Conservation (phyloP, 2,797 vertebrate species). For the Halcyon leucocephala region DNA sequence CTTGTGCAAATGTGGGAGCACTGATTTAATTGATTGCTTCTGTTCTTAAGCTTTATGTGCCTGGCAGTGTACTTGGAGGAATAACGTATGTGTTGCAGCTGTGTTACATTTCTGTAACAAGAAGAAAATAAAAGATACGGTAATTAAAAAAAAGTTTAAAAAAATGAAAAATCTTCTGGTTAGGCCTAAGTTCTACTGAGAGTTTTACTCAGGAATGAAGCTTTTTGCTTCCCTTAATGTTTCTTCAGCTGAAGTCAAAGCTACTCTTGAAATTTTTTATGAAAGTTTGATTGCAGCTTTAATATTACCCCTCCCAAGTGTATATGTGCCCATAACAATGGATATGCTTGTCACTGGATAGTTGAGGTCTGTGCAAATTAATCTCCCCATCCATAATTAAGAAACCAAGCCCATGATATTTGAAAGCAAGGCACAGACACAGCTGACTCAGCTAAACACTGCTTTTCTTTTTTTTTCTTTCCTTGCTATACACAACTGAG, state of each 20-base stretch:
- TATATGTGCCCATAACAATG: not conserved
- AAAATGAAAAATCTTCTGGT: not conserved
- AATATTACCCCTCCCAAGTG: not conserved
- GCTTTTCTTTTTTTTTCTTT: not conserved
- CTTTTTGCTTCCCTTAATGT: not conserved
- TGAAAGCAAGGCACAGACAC: not conserved
- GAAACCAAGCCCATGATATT: not conserved
- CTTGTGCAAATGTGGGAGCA: not conserved
- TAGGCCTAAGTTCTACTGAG: not conserved
- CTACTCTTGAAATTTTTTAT: not conserved
- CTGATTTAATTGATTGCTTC: not conserved
- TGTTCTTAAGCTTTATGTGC: not conserved
- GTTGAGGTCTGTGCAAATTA: constrained; percentile 6
- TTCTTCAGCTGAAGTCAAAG: not conserved
- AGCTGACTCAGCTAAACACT: constrained; percentile 31
- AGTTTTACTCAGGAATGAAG: not conserved
- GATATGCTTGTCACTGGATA: not conserved
- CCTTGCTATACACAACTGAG: not conserved
- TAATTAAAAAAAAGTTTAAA: not conserved
- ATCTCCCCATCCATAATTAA: constrained; percentile 19
- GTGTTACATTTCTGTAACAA: not conserved
- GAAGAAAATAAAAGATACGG: not conserved
- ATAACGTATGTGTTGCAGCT: not conserved
- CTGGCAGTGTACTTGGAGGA: not conserved
- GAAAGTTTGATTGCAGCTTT: not conserved